phyloP scores from a whole-genome alignment of 2,888 invertebrate species.

The Cerastis rubricosa region DNA sequence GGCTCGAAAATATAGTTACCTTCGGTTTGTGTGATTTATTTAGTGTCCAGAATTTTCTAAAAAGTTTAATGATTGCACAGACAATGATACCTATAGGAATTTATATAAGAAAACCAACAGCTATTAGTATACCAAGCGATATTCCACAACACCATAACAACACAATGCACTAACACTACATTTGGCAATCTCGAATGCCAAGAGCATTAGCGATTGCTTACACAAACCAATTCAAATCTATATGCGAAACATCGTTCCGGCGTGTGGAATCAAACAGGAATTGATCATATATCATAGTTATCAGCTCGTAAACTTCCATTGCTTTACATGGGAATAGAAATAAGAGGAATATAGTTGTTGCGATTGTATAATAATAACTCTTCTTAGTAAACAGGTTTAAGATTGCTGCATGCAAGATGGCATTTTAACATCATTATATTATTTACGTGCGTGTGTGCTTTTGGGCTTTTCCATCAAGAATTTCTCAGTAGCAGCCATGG shows the following conservation, averaged over 20 bases:
- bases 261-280: constrained; percentile 47
- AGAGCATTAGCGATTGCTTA: constrained; percentile 57
- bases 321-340: constrained; percentile 43
- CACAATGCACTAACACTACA: constrained; percentile 32
- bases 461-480: too few species aligned
- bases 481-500: too few species aligned
- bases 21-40: too few species aligned
- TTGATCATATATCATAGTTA: constrained; percentile 53
- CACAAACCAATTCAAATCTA: constrained; percentile 61
- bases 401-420: too few species aligned
- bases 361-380: constrained; percentile 12
- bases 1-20: too few species aligned
- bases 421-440: constrained; percentile 31
- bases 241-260: constrained; percentile 53
- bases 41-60: not conserved
- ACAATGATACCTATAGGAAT: not conserved
- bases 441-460: not conserved
- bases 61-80: not conserved
- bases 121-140: not conserved
- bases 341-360: not conserved
- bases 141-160: constrained; percentile 16
- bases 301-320: constrained; percentile 50
- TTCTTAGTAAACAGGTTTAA: not conserved
- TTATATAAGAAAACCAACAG: constrained; percentile 12
- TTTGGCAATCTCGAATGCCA: constrained; percentile 57